Percentiles rank a stretch among this genome's conserved stretches.
These are phyloP conservation scores for Camponotus fellah DNA, from an alignment of 2,888 invertebrate genomes.

Conservation along the genomic window DNA sequence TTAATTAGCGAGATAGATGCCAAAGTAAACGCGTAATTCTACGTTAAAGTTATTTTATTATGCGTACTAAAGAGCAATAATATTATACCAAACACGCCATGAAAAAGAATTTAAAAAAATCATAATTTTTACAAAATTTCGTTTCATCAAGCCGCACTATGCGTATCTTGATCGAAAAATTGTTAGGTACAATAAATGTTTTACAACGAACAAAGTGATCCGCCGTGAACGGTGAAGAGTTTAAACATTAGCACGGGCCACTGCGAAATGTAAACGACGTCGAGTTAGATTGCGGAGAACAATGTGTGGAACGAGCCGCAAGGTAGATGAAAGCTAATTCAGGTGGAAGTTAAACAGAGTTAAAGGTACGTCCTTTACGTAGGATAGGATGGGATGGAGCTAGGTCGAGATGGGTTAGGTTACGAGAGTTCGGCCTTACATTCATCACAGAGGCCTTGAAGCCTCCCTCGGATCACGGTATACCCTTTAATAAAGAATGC, in stretches of 20 bases:
- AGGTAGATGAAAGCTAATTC: slow-evolving; percentile 81
- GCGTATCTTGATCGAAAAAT: not conserved
- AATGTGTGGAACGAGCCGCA: slow-evolving; percentile 71
- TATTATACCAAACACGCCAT: not conserved
- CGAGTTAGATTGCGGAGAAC: slow-evolving; percentile 76
- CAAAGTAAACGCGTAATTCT: not conserved
- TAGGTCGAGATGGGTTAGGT: slow-evolving; percentile 53
- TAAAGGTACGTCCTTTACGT: slow-evolving; percentile 68
- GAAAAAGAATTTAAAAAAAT: not conserved
- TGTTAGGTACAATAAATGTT: slow-evolving; percentile 39
- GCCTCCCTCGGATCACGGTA: slow-evolving; percentile 30
- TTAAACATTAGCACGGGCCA: slow-evolving; percentile 78
- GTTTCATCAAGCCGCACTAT: not conserved
- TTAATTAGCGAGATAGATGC: slow-evolving; percentile 8
- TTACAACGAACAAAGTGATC: slow-evolving; percentile 56
- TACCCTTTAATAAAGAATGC: slow-evolving; percentile 54
- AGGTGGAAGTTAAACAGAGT: slow-evolving; percentile 83
- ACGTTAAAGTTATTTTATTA: slow-evolving; percentile 9
- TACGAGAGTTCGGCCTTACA: slow-evolving; percentile 64
- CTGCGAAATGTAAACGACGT: slow-evolving; percentile 72
- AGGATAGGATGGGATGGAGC: slow-evolving; percentile 56
- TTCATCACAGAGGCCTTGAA: slow-evolving; percentile 60
- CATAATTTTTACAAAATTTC: slow-evolving; percentile 13
- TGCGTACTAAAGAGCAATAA: not conserved
- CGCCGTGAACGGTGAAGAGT: slow-evolving; percentile 65